A percentile compares a stretch with the other conserved stretches of the same genome.
These are phyloP conservation scores for Ypsolopha sequella DNA, from an alignment of 2,888 invertebrate species.

Conservation along the genomic window DNA sequence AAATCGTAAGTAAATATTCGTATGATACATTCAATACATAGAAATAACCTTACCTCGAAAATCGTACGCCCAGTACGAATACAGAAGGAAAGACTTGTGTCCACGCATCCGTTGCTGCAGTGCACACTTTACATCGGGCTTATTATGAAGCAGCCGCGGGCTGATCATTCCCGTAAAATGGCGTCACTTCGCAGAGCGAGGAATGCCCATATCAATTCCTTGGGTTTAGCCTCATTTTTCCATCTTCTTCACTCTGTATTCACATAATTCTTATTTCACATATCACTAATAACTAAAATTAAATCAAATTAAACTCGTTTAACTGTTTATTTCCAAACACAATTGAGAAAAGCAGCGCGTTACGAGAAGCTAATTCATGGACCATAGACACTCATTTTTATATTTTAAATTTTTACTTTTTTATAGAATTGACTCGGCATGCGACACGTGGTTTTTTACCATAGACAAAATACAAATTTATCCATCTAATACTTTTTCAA, in stretches of 20 bases:
- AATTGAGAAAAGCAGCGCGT: constrained; percentile 51
- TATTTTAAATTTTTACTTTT: constrained; percentile 34
- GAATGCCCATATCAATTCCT: constrained; percentile 58
- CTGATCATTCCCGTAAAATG: constrained; percentile 73
- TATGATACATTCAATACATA: constrained; percentile 24
- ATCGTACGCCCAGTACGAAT: constrained; percentile 68
- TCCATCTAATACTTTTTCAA: background rate
- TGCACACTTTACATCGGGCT: constrained; percentile 64
- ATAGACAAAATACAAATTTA: constrained; percentile 23
- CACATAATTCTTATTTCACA: constrained; percentile 41
- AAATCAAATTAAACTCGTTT: constrained; percentile 32
- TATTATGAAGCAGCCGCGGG: constrained; percentile 65
- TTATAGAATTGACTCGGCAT: constrained; percentile 12
- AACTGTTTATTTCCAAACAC: constrained; percentile 66
- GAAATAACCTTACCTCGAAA: constrained; percentile 50
- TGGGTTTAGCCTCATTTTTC: constrained; percentile 25
- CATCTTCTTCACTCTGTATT: constrained; percentile 34
- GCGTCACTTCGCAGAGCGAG: constrained; percentile 67
- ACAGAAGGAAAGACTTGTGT: constrained; percentile 60
- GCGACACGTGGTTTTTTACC: constrained; percentile 36
- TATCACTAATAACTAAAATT: constrained; percentile 29
- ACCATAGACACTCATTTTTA: constrained; percentile 44
- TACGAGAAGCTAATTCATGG: constrained; percentile 63
- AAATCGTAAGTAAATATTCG: constrained; percentile 49
- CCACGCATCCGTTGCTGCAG: constrained; percentile 60